Evolutionary conservation across 2,888 invertebrate species (phyloP), one percentile per base, ranked within the genome.

Genomic region (Halictus ligatus): DNA sequence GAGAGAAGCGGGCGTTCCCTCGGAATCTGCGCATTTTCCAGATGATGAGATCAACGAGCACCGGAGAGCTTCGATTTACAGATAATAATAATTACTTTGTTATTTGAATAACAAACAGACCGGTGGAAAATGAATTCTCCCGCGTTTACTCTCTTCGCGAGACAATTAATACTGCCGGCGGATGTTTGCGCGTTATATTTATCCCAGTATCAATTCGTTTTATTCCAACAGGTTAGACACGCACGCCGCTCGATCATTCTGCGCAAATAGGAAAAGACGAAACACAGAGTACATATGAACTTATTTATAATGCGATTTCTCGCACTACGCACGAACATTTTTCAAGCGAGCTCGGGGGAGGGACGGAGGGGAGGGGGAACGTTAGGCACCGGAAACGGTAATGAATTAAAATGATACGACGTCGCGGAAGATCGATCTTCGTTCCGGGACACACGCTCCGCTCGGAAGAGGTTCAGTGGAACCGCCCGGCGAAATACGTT

Each of bases 401-500:
- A 25, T 25, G 60, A 60, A 64, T 64, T 64, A 64, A 64, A 64
- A 29, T 64, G 29, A 64, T 29, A 29, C 25, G 54, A 75, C 43
- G 40, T 25, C 12, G 60, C 25, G 21, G 48, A 21, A 64, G 64
- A 64, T 76, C 64, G 76, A 76, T 60, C 60, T 76, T 76, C 58
- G 46, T 46, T 21, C 46, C 8, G 35, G 64, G 75, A 64, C 46
- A 50, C 29, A 50, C 29, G 67, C 67, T 35, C 6, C 15, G 64
- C 29, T 43, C 76, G 21, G 29, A 21, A 29, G 18, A n/a, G 78
- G 46, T 46, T 72, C 72, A 21, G 29, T 29, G 15, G n/a, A 12
- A n/a, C 48, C 21, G 18, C 43, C 29, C n/a, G 71, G 40, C 60
- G 80, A 73, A 71, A 83, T 74, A n/a, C 35, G 73, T 81, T 73